phyloP scores from a whole-genome alignment of 37 sponge, comb jelly and placozoan species.

The Beroe ovata region DNA sequence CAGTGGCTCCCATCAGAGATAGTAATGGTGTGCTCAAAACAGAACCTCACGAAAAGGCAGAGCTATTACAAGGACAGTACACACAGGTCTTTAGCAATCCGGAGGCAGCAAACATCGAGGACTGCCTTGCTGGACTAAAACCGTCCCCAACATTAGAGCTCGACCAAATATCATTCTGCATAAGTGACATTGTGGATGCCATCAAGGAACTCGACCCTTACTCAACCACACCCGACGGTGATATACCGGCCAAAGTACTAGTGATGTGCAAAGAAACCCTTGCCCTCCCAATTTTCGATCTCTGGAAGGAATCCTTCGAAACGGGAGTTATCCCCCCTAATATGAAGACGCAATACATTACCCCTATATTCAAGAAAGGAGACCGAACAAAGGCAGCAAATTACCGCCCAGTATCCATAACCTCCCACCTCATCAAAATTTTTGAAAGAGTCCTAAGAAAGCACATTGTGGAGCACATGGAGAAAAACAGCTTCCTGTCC shows the following conservation, averaged over 20 bases:
- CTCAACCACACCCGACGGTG: constrained; percentile 2
- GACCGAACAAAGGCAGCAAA: constrained; percentile 13
- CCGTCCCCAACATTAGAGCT: background rate
- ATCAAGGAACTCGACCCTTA: constrained; percentile 7
- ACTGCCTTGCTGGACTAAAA: constrained; percentile 11
- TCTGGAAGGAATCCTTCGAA: background rate
- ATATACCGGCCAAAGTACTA: constrained; percentile 4
- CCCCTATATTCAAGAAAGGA: constrained; percentile 6
- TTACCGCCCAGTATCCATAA: constrained; percentile 20
- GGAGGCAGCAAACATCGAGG: background rate
- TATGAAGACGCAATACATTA: constrained; percentile 27
- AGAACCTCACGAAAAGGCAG: background rate
- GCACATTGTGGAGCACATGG: constrained; percentile 13
- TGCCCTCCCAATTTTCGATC: background rate
- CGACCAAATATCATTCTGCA: background rate
- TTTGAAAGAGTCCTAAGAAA: constrained; percentile 24
- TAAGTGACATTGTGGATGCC: background rate
- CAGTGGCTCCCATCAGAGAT: constrained; percentile 10
- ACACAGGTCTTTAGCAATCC: background rate
- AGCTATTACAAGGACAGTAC: background rate
- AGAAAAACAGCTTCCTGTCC: background rate
- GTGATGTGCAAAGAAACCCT: background rate
- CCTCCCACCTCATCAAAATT: constrained; percentile 1
- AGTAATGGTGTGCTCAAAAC: background rate
- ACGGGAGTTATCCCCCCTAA: background rate